Percentiles rank a stretch among this genome's conserved stretches.
Conservation (phyloP, 2,888 invertebrate genomes). For the Sphaeridia pumilis region DNA sequence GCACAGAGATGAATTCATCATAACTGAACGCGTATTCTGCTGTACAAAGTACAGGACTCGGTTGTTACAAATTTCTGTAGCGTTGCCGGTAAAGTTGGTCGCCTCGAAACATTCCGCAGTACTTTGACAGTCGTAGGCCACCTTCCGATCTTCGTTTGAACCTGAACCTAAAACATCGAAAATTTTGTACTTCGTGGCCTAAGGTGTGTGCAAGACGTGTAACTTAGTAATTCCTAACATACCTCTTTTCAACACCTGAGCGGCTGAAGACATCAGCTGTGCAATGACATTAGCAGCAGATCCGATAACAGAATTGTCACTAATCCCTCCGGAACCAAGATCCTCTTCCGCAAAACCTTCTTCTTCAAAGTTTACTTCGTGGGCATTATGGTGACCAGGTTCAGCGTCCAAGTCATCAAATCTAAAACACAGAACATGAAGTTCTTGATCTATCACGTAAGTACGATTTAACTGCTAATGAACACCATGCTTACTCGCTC, state of each 20-base stretch:
- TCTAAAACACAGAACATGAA: slow-evolving; percentile 13
- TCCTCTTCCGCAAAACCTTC: slow-evolving; percentile 41
- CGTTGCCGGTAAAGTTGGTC: not conserved
- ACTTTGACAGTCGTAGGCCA: not conserved
- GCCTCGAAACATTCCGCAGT: not conserved
- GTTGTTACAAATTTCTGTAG: slow-evolving; percentile 11
- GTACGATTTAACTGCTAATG: slow-evolving; percentile 10
- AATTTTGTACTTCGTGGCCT: not conserved
- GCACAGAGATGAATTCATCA: slow-evolving; percentile 11
- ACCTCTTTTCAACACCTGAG: slow-evolving; percentile 63
- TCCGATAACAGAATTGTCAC: slow-evolving; percentile 46
- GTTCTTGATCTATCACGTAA: slow-evolving; percentile 14
- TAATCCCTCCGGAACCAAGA: slow-evolving; percentile 33
- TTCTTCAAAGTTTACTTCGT: slow-evolving; percentile 52
- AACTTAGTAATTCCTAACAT: not conserved
- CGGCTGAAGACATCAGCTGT: slow-evolving; percentile 83
- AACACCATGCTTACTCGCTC: slow-evolving; percentile 52
- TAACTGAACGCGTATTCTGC: slow-evolving; percentile 3
- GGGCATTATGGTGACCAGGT: slow-evolving; percentile 40
- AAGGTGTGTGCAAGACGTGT: not conserved
- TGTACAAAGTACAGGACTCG: slow-evolving; percentile 10
- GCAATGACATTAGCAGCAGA: slow-evolving; percentile 83
- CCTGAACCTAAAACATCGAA: not conserved
- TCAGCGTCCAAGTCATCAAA: slow-evolving; percentile 74
- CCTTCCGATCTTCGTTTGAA: not conserved